Evolutionary conservation across 1,140 invertebrate genomes (phyloP), one percentile per base, ranked within the genome.

Genomic region (Drosophila ercepeae): DNA sequence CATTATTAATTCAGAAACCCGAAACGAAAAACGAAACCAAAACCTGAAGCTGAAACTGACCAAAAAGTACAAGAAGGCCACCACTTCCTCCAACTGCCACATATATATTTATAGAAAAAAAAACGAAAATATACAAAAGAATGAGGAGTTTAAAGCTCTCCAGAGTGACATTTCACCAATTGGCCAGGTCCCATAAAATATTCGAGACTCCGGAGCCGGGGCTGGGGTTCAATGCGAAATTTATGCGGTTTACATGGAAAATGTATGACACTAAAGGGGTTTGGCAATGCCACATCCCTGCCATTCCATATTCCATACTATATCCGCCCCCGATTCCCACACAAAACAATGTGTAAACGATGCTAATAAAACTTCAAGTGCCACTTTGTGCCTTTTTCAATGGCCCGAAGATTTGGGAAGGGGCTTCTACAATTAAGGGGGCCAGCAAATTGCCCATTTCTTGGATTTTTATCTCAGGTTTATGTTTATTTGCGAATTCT

Each of bases 111-210:
- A 46, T 36, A 16, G 41, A 4, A 9, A 25, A 21, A 29, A 41
- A 42, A 67, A 50, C 23, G 54, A 51, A 39, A 11, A 19, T n/a
- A 21, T 13, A 27, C 8, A 36, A 18, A 13, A 21, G 42, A 18
- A 23, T 19, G 34, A 27, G 29, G 2, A n/a, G 68, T 89, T 88
- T 89, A 82, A 89, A 81, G 81, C 77, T 88, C 89, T 90, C 89
- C 59, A 79, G 89, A 90, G 89, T 90, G 84, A 89, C 89, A 90
- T 90, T 90, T 71, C 75, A 55, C 46, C 75, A 90, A 90, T 90
- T 90, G 89, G 89, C 78, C 76, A 82, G 76, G 81, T 74, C 67
- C 63, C 78, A 90, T 90, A 88, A 89, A 90, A 83, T 90, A 65
- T 51, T 36, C 41, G 48, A 45, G 39, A 8, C 14, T 14, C 39